Percentiles rank a stretch among this genome's conserved stretches.
Conservation (phyloP, 1,140 invertebrate species). For the Tetragnatha versicolor region DNA sequence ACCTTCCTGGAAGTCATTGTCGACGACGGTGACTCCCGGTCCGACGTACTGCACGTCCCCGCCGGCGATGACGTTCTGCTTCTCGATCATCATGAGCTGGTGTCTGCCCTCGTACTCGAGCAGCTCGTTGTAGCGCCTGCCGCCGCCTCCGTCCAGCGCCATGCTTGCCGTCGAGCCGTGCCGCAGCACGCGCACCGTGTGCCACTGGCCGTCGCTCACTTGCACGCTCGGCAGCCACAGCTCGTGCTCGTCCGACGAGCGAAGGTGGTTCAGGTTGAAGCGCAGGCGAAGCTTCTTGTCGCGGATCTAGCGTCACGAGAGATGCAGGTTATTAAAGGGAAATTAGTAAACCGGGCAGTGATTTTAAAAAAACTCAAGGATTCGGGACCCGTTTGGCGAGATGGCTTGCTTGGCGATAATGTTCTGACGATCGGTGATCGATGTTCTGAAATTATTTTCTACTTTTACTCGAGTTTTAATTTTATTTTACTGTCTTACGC, state of each 20-base stretch:
- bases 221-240: conserved; percentile 88
- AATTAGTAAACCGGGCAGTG: not conserved
- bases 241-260: conserved; percentile 82
- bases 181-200: conserved; percentile 81
- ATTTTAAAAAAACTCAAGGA: not conserved
- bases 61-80: conserved; percentile 92
- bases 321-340: not conserved
- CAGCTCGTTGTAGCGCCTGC: conserved; percentile 91
- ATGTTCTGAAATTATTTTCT: no score
- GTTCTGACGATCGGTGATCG: no score
- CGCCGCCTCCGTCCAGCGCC: conserved; percentile 93
- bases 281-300: conserved; percentile 88
- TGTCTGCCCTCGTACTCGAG: conserved; percentile 85
- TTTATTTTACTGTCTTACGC: no score
- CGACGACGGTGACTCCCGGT: conserved; percentile 78
- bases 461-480: no score
- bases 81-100: conserved; percentile 90
- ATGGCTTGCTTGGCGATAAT: no score
- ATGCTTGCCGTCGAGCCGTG: conserved; percentile 92
- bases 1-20: conserved; percentile 93
- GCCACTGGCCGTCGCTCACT: conserved; percentile 97
- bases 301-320: conserved; percentile 66
- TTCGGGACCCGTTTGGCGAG: not conserved
- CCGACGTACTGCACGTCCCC: conserved; percentile 95
- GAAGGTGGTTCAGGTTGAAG: conserved; percentile 90